These are phyloP conservation scores for Chaetops frenatus DNA, from an alignment of 2,113 vertebrate genomes.

Conservation along the genomic window DNA sequence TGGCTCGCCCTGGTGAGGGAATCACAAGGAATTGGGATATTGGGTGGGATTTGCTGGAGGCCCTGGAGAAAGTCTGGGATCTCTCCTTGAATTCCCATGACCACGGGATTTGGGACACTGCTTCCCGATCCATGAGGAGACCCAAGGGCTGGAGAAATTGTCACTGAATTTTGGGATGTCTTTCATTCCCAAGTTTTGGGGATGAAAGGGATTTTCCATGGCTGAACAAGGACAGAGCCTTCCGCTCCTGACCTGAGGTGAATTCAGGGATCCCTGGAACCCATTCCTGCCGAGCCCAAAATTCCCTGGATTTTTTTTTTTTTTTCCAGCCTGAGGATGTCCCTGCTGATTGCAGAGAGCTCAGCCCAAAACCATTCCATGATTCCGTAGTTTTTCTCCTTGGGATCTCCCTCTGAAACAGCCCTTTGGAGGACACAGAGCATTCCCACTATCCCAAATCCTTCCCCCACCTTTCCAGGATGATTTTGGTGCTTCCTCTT, in stretches of 20 bases:
- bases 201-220: background rate
- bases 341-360: background rate
- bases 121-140: background rate
- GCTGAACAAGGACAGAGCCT: background rate
- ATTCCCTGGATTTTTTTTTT: background rate
- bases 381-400: background rate
- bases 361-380: background rate
- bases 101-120: rapidly evolving
- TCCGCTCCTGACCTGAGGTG: background rate
- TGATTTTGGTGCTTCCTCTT: background rate
- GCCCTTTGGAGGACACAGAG: background rate
- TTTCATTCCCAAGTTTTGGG: background rate
- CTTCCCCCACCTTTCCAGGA: background rate
- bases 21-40: background rate
- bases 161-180: rapidly evolving
- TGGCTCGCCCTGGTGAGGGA: conserved; percentile 77
- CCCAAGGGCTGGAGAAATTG: background rate
- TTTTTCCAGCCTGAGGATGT: background rate
- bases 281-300: background rate
- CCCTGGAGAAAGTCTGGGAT: background rate
- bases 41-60: background rate
- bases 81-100: background rate
- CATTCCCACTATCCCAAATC: background rate
- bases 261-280: background rate
- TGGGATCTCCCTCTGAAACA: background rate